Evolutionary conservation across 2,797 vertebrate species (phyloP), one percentile per base, ranked within the genome.

Genomic region (Smutsia temminckii): DNA sequence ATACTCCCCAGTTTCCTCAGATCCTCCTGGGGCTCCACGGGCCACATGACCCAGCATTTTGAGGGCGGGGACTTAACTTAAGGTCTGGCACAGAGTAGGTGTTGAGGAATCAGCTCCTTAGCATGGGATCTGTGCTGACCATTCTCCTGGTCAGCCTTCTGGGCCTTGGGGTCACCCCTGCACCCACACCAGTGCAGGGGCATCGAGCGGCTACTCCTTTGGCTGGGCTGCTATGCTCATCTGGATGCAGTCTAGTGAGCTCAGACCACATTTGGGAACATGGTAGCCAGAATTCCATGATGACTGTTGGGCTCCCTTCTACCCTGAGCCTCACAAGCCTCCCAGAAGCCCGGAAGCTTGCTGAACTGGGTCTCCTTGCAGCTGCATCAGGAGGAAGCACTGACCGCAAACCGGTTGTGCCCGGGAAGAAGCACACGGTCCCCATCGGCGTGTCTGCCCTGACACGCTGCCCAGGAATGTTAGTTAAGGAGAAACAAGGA

Each of bases 291-390:
- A 49, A n/a, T 16, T 79, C 51, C 23, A 20, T 49, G 42, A 61
- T 75, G 51, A 63, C 59, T 66, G 6, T 59, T 74, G 84, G 66
- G 40, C 27, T 84, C 71, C 63, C 18, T 80, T 93, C 78, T 89
- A 69, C 72, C 46, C 69, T 21, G n/a, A 93, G n/a, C 27, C 27
- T 88, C n/a, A 64, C 46, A 27, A 42, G 42, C 25, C 21, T 18
- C 25, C 80, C 46, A 20, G 46, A 85, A 57, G n/a, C 18, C 42
- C 53, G 53, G 49, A 74, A 29, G 12, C n/a, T 75, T 89, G 34
- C 75, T 80, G 91, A 37, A 66, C 37, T 85, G 21, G 21, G 16
- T 85, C 91, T 93, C 89, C 53, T 80, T 69, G 51, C 95, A 93
- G 34, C 14, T 87, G 18, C 74, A 90, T 83, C 20, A 23, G 27